These are phyloP conservation scores for Leucophenga varia DNA, from an alignment of 1,140 invertebrate genomes.

Conservation along the genomic window DNA sequence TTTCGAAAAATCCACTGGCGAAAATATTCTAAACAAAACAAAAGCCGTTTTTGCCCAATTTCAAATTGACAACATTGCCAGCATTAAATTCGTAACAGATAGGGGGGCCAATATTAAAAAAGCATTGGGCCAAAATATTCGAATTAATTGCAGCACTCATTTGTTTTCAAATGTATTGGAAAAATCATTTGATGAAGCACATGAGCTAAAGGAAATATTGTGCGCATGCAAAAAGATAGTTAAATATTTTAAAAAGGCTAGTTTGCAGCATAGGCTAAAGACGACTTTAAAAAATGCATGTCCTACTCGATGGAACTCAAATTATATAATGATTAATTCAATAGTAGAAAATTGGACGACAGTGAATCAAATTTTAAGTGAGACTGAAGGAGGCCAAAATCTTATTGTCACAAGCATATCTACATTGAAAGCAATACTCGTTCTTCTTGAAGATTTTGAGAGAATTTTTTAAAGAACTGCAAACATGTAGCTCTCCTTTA, in stretches of 20 bases:
- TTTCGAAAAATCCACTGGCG: too few relatives aligned
- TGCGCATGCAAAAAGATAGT: slow-evolving; percentile 1
- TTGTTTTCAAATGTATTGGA: too few relatives aligned
- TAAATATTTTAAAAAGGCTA: slow-evolving; percentile 5
- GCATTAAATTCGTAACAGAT: slow-evolving; percentile 9
- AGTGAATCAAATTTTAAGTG: too few relatives aligned
- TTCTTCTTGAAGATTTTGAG: too few relatives aligned
- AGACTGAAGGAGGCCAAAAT: too few relatives aligned
- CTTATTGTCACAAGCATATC: too few relatives aligned
- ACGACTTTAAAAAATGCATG: slow-evolving; percentile 1
- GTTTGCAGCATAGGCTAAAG: not conserved
- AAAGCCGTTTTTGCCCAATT: too few relatives aligned
- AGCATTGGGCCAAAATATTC: slow-evolving; percentile 3
- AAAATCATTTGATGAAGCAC: slow-evolving; percentile 1
- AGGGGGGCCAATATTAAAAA: slow-evolving; percentile 5
- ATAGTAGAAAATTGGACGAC: too few relatives aligned
- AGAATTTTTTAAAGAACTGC: too few relatives aligned
- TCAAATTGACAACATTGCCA: not conserved
- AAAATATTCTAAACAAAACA: too few relatives aligned
- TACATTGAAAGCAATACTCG: too few relatives aligned
- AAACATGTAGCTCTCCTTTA: too few relatives aligned
- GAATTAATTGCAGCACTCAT: slow-evolving; percentile 6
- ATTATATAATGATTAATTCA: slow-evolving; percentile 3
- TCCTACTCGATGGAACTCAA: slow-evolving; percentile 7
- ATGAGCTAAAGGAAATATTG: not conserved